Base-by-base conservation (phyloP, 1,140 invertebrate genomes). In the Apis florea region DNA sequence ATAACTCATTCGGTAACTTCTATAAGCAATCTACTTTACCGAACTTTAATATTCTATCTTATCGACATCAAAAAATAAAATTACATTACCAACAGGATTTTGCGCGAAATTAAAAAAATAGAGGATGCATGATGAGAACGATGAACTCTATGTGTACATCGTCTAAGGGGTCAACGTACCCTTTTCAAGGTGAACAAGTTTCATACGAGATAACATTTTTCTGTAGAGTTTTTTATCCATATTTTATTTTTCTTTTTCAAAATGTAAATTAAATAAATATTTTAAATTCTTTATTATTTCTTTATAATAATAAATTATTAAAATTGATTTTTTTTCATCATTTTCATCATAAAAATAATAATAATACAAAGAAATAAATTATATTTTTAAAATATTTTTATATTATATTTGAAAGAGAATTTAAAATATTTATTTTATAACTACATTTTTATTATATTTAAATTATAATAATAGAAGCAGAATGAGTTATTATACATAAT, bases 171-270 rank as follows among this genome's bases (percentile, higher is more conserved):
- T 89, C 90, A 87, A 91, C 84, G 91, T 83, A 88, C 90, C 87
- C 89, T 87, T 88, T 88, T 90, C 92, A 93, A 93, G 92, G 92
- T 85, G 86, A 92, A 83, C 92, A 80, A 90, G 91, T 92, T 86
- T 87, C 83, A 59, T 72, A 75, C 88, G 83, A 90, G 86, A 91
- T 91, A 83, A 84, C 82, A 91, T 89, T 92, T 92, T 92, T 69
- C 51, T 72, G 79, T 26, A 78, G 79, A 78, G 79, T 84, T 84
- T 85, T 90, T 80, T 67, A 78, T 64, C 47, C 21, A n/a, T 47
- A 49, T n/a, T 77, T 77, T 73, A 24, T 70, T 54, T 59, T 80
- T 15, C 21, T 63, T 63, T 58, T 61, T 53, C 19, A 24, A 79
- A 78, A 21, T 8, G 40, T 15, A 21, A 11, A 26, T 61, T 56